Evolutionary conservation across 2,113 vertebrate genomes (phyloP), one percentile per base, ranked within the genome.

Genomic region (Girardinichthys multiradiatus): DNA sequence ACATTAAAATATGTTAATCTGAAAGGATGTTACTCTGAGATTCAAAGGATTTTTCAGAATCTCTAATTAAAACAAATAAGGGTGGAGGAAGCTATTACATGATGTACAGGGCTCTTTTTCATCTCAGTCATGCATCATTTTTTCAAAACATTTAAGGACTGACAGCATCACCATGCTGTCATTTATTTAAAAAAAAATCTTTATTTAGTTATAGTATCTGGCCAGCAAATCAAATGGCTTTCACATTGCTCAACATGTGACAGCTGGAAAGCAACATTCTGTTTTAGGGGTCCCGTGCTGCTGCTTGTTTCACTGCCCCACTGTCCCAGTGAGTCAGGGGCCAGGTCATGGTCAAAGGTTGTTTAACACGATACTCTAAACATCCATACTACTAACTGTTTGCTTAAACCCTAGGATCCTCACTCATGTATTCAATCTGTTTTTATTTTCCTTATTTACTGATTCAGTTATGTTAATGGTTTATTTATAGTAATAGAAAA

Each of bases 311-410:
- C 91, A 89, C 88, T 87, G 90, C 88, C 93, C 92, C 88, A 93
- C 94, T 93, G 92, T 93, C 88, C 89, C 92, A 75, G 85, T 90
- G 94, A 85, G 93, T 81, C 89, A 93, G 91, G 90, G 91, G 92
- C 75, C 92, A 83, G 91, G 92, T 91, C 91, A 89, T 76, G 77
- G 90, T 17, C 27, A 67, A 82, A 82, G 84, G 83, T 77, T 77
- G 62, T 66, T 78, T 62, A 77, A 70, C 72, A 76, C 57, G 26
- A 77, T 2, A 48, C 71, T 21, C 54, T n/a, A 42, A 64, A 71
- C 64, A 24, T 77, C 80, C 62, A 84, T 81, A 68, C 51, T 19
- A 8, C 29, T 57, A 60, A 61, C 27, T 57, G 48, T 28, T 60
- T 67, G 58, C 37, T 73, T 75, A 24, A 0, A 62, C 58, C 68